phyloP scores from a whole-genome alignment of 2,888 invertebrate species.

The Gari tellinella region DNA sequence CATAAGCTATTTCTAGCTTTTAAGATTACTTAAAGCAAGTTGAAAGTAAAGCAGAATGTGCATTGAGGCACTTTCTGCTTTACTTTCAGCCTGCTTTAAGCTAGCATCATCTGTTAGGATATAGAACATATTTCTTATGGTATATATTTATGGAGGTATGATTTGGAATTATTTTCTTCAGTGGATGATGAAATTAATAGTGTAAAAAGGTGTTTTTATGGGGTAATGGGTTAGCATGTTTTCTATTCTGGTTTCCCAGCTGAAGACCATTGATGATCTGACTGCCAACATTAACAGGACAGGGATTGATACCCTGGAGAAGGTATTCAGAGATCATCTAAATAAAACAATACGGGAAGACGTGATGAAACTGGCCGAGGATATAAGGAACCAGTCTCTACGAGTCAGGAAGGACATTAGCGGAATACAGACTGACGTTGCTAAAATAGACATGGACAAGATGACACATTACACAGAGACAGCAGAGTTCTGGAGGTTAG shows the following conservation, averaged over 20 bases:
- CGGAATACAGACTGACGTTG: slow-evolving; percentile 50
- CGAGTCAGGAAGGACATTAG: slow-evolving; percentile 56
- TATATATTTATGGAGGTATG: too few species aligned
- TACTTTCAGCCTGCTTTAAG: too few species aligned
- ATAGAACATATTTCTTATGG: too few species aligned
- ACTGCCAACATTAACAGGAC: slow-evolving; percentile 48
- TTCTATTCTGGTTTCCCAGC: slow-evolving; percentile 38
- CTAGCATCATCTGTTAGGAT: too few species aligned
- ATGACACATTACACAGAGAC: slow-evolving; percentile 45
- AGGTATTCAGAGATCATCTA: slow-evolving; percentile 53
- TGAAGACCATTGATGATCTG: slow-evolving; percentile 50
- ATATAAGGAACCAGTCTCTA: slow-evolving; percentile 55
- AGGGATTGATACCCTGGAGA: slow-evolving; percentile 57
- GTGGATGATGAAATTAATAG: too few species aligned
- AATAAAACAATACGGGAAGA: slow-evolving; percentile 55
- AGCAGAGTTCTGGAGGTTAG: slow-evolving; percentile 70
- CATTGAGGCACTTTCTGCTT: too few species aligned
- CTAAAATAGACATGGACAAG: slow-evolving; percentile 50
- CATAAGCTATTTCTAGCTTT: too few species aligned
- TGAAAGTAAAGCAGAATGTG: too few species aligned
- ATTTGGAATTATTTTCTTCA: too few species aligned
- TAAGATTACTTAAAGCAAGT: too few species aligned
- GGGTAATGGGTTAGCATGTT: too few species aligned
- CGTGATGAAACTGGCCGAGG: slow-evolving; percentile 50
- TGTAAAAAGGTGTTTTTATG: too few species aligned